These are phyloP conservation scores for Camponotus fellah DNA, from an alignment of 2,888 invertebrate species.

Conservation along the genomic window DNA sequence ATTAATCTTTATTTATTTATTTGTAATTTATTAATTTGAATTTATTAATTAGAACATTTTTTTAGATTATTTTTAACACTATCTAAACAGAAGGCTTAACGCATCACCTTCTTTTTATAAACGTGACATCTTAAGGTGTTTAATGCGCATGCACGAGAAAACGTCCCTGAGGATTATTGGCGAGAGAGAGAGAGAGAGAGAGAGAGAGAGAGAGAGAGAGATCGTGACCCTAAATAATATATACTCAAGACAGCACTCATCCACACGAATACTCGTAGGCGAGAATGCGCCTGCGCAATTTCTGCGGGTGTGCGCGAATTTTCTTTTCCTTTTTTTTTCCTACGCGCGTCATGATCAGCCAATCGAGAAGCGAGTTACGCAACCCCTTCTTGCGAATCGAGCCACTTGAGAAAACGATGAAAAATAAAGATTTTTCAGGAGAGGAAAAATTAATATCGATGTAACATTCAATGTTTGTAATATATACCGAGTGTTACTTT, in stretches of 20 bases:
- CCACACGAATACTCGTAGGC: not conserved
- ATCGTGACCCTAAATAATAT: not conserved
- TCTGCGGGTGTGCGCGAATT: not conserved
- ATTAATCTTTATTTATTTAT: too few species aligned
- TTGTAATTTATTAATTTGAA: too few species aligned
- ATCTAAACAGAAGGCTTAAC: too few species aligned
- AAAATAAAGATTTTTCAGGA: not conserved
- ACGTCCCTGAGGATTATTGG: too few species aligned
- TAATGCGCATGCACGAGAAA: too few species aligned
- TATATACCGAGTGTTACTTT: not conserved
- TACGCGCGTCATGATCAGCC: not conserved
- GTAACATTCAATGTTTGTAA: not conserved
- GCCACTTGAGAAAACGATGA: not conserved
- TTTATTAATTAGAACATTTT: too few species aligned
- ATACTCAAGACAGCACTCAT: not conserved
- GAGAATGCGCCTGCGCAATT: not conserved
- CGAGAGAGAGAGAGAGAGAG: not conserved
- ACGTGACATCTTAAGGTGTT: too few species aligned
- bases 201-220: not conserved
- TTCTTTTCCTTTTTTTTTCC: not conserved
- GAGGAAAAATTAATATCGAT: not conserved
- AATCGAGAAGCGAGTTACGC: not conserved
- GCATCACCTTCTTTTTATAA: too few species aligned
- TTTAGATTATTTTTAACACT: too few species aligned
- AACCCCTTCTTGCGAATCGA: too few species aligned